Percentiles rank a stretch among this genome's conserved stretches.
These are phyloP conservation scores for Acrobasis suavella DNA, from an alignment of 2,888 invertebrate species.

Conservation along the genomic window DNA sequence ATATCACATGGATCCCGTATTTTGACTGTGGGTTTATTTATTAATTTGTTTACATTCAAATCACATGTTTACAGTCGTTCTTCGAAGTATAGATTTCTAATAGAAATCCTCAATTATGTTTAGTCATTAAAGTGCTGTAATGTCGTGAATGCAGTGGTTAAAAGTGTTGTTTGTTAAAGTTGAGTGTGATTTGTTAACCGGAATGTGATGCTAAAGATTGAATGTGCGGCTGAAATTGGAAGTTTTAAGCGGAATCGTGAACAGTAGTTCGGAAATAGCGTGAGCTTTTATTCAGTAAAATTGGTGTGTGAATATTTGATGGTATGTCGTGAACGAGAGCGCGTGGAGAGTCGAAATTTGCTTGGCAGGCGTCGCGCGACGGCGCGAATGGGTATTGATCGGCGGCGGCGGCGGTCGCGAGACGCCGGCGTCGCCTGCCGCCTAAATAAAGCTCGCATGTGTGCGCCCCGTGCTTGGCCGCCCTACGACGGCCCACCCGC, in stretches of 20 bases:
- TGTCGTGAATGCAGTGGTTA: slow-evolving; percentile 4
- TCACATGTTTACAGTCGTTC: slow-evolving; percentile 60
- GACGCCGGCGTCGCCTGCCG: slow-evolving; percentile 78
- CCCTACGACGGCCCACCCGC: slow-evolving; percentile 59
- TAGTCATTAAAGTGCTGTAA: neutral
- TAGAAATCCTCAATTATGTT: neutral
- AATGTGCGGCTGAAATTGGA: slow-evolving; percentile 21
- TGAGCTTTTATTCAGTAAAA: slow-evolving; percentile 67
- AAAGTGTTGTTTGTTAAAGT: slow-evolving; percentile 11
- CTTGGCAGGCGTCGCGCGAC: slow-evolving; percentile 69
- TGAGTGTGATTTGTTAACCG: slow-evolving; percentile 1
- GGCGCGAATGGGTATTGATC: slow-evolving; percentile 81
- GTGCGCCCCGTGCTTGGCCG: slow-evolving; percentile 62
- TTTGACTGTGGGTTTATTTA: slow-evolving; percentile 26
- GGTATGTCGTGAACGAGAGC: slow-evolving; percentile 70
- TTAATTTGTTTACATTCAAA: slow-evolving; percentile 70
- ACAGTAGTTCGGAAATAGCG: slow-evolving; percentile 34
- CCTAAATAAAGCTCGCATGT: slow-evolving; percentile 82
- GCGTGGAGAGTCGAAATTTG: slow-evolving; percentile 72
- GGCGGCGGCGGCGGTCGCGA: slow-evolving; percentile 71
- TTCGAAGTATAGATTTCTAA: slow-evolving; percentile 32
- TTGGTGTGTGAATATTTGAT: slow-evolving; percentile 80
- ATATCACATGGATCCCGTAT: slow-evolving; percentile 31
- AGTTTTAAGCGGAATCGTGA: slow-evolving; percentile 25
- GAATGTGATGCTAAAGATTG: slow-evolving; percentile 4